phyloP scores from a whole-genome alignment of 2,797 vertebrate genomes.

The Centroberyx gerrardi region DNA sequence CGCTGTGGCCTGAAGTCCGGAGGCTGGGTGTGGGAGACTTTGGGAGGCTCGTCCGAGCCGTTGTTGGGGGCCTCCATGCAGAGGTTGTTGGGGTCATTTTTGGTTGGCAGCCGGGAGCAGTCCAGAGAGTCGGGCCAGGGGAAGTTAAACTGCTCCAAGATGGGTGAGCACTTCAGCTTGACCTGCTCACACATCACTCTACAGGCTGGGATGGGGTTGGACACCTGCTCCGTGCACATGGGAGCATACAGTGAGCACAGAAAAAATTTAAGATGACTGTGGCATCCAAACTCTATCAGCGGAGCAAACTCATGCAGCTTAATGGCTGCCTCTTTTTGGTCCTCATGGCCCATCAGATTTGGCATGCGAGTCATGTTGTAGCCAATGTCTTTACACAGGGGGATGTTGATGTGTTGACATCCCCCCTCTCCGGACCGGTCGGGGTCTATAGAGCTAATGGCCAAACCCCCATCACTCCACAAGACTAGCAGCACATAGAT shows the following conservation, averaged over 20 bases:
- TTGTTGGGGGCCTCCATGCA: constrained; percentile 99
- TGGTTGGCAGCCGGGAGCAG: constrained; percentile 94
- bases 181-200: constrained; percentile 98
- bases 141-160: constrained; percentile 96
- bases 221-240: constrained; percentile 99
- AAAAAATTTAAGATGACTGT: constrained; percentile 96
- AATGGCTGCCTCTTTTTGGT: constrained; percentile 95
- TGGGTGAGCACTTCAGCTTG: constrained; percentile 93
- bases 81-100: constrained; percentile 97
- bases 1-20: constrained; percentile 92
- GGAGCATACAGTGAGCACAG: constrained; percentile 98
- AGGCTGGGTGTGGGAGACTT: constrained; percentile 92
- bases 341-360: constrained; percentile 96
- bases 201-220: constrained; percentile 96
- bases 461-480: constrained; percentile 76
- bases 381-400: constrained; percentile 97
- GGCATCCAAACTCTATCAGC: constrained; percentile 96
- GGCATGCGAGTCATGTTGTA: constrained; percentile 99
- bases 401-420: constrained; percentile 96
- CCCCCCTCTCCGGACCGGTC: constrained; percentile 93
- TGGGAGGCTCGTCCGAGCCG: constrained; percentile 90
- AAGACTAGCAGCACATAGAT: constrained; percentile 70
- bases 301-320: constrained; percentile 97
- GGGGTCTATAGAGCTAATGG: constrained; percentile 93
- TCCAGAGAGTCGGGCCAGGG: constrained; percentile 96